Evolutionary conservation across 2,113 vertebrate species (phyloP), one percentile per base, ranked within the genome.

Genomic region (Vulpes lagopus): DNA sequence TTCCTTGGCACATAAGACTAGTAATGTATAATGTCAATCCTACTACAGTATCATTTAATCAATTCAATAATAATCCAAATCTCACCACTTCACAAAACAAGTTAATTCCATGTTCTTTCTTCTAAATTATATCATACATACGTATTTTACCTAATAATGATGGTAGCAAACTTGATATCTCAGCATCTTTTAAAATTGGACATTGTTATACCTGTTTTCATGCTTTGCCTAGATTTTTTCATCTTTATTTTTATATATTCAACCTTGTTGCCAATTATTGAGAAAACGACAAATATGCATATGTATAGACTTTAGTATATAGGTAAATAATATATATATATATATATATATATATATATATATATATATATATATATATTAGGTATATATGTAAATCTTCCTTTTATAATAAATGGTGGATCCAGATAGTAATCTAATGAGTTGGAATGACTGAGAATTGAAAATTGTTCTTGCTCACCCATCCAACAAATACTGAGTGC

Each of bases 151-250:
- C 43, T 67, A 67, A 89, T 57, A 79, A 59, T 6, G 15, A 49
- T 19, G 14, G 27, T 19, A 95, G 38, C 53, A 62, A 67, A 73
- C 15, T 1, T n/a, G 25, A 57, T 65, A 30, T 55, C 85, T 90
- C 2, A 69, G 14, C 14, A 4, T 76, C 71, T 74, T 89, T 94
- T 93, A 97, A 91, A 96, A 82, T 22, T n/a, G 27, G 76, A n/a
- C 14, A 83, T 38, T 87, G 20, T 81, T 81, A 51, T 32, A 73
- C 5, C 20, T 67, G 65, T 51, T 69, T 95, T 19, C 4, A 78
- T 55, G 16, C 71, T 88, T 73, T 60, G 71, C 67, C 38, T 93
- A 88, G 32, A 91, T 9, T 85, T 94, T 30, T 57, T 30, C 67
- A 71, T 81, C 19, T 62, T 60, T 74, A 35, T n/a, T 85, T 91